These are phyloP conservation scores for Eclectus roratus DNA, from an alignment of 2,113 vertebrate species.

Conservation along the genomic window DNA sequence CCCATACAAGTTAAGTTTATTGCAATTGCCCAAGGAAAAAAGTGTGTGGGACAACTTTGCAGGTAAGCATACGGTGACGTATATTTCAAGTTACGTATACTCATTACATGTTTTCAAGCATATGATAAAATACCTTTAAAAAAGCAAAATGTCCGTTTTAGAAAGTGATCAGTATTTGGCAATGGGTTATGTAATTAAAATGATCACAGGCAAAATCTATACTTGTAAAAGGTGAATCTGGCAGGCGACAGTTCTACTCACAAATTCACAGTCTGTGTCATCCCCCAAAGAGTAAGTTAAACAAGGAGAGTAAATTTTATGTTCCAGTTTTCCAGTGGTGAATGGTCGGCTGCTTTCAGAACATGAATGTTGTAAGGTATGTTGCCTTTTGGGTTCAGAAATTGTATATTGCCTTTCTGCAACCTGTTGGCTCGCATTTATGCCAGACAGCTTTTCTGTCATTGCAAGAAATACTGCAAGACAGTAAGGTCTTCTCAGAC, in stretches of 20 bases:
- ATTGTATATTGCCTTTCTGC: neutral
- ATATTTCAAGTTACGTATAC: neutral
- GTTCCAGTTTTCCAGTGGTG: neutral
- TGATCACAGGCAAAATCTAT: neutral
- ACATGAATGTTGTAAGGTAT: neutral
- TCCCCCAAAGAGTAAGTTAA: neutral
- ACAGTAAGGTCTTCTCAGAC: neutral
- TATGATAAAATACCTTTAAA: neutral
- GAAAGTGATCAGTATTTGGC: neutral
- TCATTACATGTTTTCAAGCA: neutral
- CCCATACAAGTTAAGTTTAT: neutral
- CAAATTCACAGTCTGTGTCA: neutral
- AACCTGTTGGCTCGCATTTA: neutral
- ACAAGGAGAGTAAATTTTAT: neutral
- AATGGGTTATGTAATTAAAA: neutral
- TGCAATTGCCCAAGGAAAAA: neutral
- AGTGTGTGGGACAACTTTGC: neutral
- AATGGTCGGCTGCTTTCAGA: neutral
- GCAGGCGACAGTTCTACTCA: neutral
- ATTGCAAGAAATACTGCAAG: neutral
- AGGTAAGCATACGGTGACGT: fast-evolving
- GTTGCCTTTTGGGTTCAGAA: neutral
- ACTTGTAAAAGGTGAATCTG: neutral
- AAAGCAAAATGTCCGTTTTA: neutral
- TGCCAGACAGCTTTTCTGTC: neutral